A percentile compares a stretch with the other conserved stretches of the same genome.
Conservation (phyloP, 2,797 vertebrate genomes). For the Agapornis canus region DNA sequence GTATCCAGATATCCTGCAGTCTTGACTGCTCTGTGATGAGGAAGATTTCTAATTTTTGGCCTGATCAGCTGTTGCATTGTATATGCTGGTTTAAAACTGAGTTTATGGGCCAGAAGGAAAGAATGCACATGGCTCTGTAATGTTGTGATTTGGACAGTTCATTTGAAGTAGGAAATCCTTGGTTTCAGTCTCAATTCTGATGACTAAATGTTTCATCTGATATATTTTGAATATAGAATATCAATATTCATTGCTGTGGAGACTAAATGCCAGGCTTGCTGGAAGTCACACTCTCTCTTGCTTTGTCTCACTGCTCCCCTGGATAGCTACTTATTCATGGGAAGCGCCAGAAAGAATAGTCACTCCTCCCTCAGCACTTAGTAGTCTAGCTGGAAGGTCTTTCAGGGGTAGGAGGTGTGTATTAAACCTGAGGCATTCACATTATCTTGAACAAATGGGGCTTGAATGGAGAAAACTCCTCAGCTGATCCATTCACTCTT, state of each 20-base stretch:
- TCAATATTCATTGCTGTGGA: background rate
- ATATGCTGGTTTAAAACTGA: background rate
- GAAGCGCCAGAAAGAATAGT: background rate
- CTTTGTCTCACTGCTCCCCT: background rate
- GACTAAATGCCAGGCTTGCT: background rate
- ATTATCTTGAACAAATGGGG: background rate
- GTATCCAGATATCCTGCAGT: background rate
- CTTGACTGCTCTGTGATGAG: background rate
- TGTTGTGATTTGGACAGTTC: background rate
- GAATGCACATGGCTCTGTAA: background rate
- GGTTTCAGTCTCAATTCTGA: background rate
- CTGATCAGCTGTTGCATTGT: background rate
- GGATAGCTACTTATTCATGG: background rate
- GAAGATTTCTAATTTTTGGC: background rate
- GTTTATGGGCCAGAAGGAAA: background rate
- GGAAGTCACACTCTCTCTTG: background rate
- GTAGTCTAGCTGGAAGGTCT: background rate
- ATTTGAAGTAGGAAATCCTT: background rate
- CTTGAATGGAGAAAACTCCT: background rate
- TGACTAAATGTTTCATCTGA: background rate
- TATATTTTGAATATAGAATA: background rate
- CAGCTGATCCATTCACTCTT: background rate
- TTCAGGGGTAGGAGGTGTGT: background rate
- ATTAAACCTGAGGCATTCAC: background rate
- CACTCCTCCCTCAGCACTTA: background rate